Evolutionary conservation across 2,888 invertebrate genomes (phyloP), one percentile per base, ranked within the genome.

Genomic region (Alitta virens): DNA sequence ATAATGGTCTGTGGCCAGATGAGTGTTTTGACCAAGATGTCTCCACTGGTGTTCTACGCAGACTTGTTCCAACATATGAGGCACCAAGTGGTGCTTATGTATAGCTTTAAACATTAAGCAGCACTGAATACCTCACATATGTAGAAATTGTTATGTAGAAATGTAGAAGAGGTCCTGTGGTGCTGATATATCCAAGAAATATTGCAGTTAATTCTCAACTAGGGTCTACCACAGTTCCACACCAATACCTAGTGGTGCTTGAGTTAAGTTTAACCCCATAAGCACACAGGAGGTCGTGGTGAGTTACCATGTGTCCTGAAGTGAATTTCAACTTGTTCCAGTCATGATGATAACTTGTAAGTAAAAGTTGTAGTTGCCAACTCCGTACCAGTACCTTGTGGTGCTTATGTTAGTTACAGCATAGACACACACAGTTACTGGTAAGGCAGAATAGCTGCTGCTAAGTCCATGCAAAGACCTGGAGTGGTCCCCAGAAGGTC

Each of bases 161-260:
- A 7, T 33, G 12, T 33, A 12, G 33, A 5, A 33, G 33, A 33
- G 12, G 5, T 5, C 33, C 12, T 33, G 33, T 33, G n/a, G n/a
- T n/a, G n/a, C n/a, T n/a, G n/a, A n/a, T n/a, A n/a, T n/a, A n/a
- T n/a, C n/a, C n/a, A n/a, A 33, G 33, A 33, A 33, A 7, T 33
- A 5, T 12, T 33, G 33, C 12, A 33, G 33, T n/a, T n/a, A 33
- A 33, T 33, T 33, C 12, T 33, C 33, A 33, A 33, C 5, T 33
- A 33, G 33, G 33, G 33, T 33, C 7, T 33, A 33, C 33, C 21
- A 21, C 46, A 46, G 18, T 2, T 26, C 62, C 33, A 40, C 62
- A 62, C 57, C 62, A 62, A 58, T 63, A 63, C 63, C 59, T 59
- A 59, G 53, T 63, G 59, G 63, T 63, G 63, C 63, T 63, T 63